phyloP scores from a whole-genome alignment of 2,113 vertebrate genomes.

The Eulemur macaco region DNA sequence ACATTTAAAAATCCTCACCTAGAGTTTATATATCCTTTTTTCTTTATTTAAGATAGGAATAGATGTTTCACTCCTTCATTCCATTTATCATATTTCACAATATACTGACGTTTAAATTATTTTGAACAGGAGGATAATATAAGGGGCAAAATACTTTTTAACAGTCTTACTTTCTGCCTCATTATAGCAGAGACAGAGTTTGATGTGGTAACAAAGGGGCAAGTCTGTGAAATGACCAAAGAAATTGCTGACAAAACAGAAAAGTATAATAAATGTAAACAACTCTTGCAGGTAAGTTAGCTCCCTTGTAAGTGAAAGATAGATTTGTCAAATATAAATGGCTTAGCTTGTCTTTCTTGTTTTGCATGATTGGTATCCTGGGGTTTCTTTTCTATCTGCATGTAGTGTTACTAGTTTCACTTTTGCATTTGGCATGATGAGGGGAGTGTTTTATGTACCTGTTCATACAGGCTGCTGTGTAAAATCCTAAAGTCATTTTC shows the following conservation, averaged over 20 bases:
- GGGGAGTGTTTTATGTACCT: not conserved
- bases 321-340: constrained; percentile 3
- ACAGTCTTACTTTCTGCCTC: constrained; percentile 76
- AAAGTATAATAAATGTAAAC: constrained; percentile 96
- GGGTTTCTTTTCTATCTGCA: not conserved
- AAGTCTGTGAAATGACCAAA: constrained; percentile 92
- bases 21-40: not conserved
- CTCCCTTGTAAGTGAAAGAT: constrained; percentile 36
- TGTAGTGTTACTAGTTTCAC: not conserved
- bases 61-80: not conserved
- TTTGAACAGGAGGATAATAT: constrained; percentile 3
- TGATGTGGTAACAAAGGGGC: constrained; percentile 92
- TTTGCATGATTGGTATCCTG: not conserved
- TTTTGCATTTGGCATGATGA: not conserved
- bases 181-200: constrained; percentile 88
- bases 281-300: constrained; percentile 92
- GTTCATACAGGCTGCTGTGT: not conserved
- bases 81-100: not conserved
- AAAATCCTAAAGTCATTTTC: constrained; percentile 16
- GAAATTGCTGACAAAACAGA: constrained; percentile 93
- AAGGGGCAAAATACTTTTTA: constrained; percentile 30
- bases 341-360: not conserved
- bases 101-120: constrained; percentile 19
- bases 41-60: not conserved
- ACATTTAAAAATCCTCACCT: constrained; percentile 21